phyloP scores from a whole-genome alignment of 2,113 vertebrate species.

The Phasianus colchicus region DNA sequence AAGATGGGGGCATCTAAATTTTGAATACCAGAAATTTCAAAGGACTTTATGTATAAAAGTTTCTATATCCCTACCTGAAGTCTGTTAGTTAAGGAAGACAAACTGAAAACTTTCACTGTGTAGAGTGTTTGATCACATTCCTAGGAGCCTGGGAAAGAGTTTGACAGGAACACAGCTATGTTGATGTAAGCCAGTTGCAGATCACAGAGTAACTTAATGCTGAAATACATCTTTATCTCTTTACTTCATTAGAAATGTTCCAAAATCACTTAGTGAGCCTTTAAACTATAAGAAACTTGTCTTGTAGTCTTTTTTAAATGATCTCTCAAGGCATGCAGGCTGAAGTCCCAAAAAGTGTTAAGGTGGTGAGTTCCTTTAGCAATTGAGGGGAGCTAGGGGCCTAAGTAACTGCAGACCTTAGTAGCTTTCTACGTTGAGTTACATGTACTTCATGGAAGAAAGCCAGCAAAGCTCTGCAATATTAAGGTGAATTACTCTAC shows the following conservation, averaged over 20 bases:
- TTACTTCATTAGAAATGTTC: not conserved
- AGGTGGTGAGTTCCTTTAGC: not conserved
- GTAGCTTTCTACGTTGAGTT: not conserved
- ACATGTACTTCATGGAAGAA: not conserved
- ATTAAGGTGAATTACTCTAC: not conserved
- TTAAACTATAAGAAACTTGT: not conserved
- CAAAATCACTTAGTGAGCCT: not conserved
- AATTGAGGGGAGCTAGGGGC: not conserved
- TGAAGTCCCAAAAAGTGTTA: not conserved
- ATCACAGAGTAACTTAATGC: not conserved
- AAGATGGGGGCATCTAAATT: not conserved
- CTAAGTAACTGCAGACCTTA: not conserved
- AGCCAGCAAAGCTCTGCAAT: not conserved
- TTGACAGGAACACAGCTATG: not conserved
- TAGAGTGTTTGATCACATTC: not conserved
- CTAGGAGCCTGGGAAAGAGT: not conserved
- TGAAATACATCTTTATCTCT: not conserved
- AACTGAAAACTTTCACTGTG: not conserved
- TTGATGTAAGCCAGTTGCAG: not conserved
- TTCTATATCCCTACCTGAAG: not conserved
- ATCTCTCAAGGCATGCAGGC: not conserved
- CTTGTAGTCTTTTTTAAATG: not conserved
- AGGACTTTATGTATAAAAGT: not conserved
- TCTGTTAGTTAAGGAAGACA: not conserved
- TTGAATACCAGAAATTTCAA: not conserved